Conservation (phyloP, 2,888 invertebrate genomes). For the Uropetala carovei region DNA sequence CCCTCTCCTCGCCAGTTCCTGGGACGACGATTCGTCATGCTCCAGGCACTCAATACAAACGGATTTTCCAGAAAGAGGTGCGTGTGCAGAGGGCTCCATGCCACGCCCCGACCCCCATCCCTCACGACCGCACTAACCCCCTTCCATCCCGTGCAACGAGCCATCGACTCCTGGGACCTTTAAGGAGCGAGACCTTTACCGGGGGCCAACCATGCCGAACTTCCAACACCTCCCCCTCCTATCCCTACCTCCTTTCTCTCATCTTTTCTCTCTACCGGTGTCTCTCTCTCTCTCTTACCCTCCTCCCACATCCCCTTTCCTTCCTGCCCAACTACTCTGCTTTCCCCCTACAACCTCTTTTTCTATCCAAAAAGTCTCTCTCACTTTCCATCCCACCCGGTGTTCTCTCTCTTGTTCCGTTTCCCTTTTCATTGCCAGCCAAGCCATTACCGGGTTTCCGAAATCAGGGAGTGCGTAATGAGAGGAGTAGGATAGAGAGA, state of each 20-base stretch:
- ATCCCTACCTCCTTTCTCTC: not conserved
- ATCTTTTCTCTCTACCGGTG: not conserved
- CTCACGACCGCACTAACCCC: conserved; percentile 14
- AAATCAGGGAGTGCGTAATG: conserved; percentile 32
- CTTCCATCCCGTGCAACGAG: not conserved
- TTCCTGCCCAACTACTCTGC: not conserved
- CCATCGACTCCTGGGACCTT: conserved; percentile 52
- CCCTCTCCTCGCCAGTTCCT: conserved; percentile 68
- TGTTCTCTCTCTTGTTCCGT: not conserved
- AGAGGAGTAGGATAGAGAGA: not conserved
- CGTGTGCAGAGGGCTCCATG: not conserved
- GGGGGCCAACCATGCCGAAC: conserved; percentile 22
- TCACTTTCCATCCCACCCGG: not conserved
- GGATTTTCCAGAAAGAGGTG: conserved; percentile 6
- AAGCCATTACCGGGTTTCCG: not conserved
- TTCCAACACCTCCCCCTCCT: not conserved
- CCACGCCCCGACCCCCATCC: not conserved
- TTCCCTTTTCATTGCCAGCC: conserved; percentile 14
- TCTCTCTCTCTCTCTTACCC: not conserved
- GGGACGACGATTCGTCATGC: conserved; percentile 65
- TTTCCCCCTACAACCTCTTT: not conserved
- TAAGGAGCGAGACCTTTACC: conserved; percentile 1
- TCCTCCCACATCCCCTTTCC: not conserved
- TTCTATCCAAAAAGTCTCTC: not conserved
- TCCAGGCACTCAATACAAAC: conserved; percentile 63